Evolutionary conservation across 2,797 vertebrate species (phyloP), one percentile per base, ranked within the genome.

Genomic region (Sebastes iracundus): DNA sequence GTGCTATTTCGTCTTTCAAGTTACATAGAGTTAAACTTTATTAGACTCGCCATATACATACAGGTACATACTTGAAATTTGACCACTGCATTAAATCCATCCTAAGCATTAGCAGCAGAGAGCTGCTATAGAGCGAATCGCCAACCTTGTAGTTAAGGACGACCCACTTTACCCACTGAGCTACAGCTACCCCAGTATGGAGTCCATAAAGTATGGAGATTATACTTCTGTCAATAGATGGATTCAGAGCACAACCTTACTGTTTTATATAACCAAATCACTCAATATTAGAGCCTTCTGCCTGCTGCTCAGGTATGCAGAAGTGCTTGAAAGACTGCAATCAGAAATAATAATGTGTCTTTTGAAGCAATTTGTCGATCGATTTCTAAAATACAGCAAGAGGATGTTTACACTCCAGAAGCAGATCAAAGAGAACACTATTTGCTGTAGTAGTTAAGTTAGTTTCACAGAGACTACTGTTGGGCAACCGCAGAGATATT

Each of bases 291-390:
- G 46, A 65, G 56, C 76, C 52, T 77, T 77, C 52, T 9, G 8
- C 55, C n/a, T 68, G 66, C 65, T 52, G n/a, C 75, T 52, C 64
- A 79, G 59, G 23, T 84, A 74, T 68, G 16, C 14, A 20, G 46
- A 5, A 2, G n/a, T 38, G 32, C 23, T 58, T 76, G 25, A 75
- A 69, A 79, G 52, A 63, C 60, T 52, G 62, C 53, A 62, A 58
- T 80, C 49, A 69, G 12, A 20, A 64, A 32, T 87, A 77, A 82
- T 78, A 73, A 33, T 23, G 14, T 73, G 46, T 72, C 30, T 77
- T 80, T 83, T 75, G 30, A 75, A 64, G 42, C 56, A 80, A 61
- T 87, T 75, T 83, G 23, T 13, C 2, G 2, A 71, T 76, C 42
- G 61, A 72, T 77, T 71, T 46, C 69, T 56, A 78, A 63, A 61